These are phyloP conservation scores for Xestia xanthographa DNA, from an alignment of 2,888 invertebrate species.

Conservation along the genomic window DNA sequence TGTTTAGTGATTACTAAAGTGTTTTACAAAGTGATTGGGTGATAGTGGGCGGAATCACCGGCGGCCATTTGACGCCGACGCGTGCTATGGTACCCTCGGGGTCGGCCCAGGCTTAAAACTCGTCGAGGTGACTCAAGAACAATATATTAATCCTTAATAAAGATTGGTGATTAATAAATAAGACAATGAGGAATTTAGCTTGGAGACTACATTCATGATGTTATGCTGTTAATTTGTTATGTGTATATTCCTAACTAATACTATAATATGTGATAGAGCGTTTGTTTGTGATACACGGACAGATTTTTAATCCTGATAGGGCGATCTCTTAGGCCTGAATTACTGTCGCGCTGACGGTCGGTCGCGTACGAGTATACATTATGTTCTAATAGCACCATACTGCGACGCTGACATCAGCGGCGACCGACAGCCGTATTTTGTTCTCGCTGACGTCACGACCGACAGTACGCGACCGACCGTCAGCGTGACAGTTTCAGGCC, in stretches of 20 bases:
- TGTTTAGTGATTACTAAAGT: constrained; percentile 59
- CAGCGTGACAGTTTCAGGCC: too few species aligned
- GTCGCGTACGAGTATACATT: too few species aligned
- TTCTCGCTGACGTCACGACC: too few species aligned
- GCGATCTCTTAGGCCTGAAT: too few species aligned
- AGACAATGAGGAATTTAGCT: constrained; percentile 25
- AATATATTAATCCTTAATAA: constrained; percentile 53
- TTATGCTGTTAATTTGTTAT: neutral
- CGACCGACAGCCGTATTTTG: too few species aligned
- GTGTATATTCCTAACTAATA: neutral
- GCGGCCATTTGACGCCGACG: constrained; percentile 60
- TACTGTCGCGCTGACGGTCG: too few species aligned
- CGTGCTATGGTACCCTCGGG: constrained; percentile 57
- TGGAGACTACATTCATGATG: neutral
- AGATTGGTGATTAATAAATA: constrained; percentile 50
- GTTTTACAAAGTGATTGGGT: constrained; percentile 62
- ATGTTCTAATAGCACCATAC: too few species aligned
- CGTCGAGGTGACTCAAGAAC: constrained; percentile 48
- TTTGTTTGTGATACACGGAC: neutral
- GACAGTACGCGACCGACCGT: too few species aligned
- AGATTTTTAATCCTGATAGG: neutral
- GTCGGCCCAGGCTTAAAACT: constrained; percentile 37
- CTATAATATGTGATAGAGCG: neutral
- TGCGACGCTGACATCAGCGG: too few species aligned
- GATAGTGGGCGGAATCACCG: constrained; percentile 63